Conservation (phyloP, 2,797 vertebrate species). For the Brachymystax lenok region DNA sequence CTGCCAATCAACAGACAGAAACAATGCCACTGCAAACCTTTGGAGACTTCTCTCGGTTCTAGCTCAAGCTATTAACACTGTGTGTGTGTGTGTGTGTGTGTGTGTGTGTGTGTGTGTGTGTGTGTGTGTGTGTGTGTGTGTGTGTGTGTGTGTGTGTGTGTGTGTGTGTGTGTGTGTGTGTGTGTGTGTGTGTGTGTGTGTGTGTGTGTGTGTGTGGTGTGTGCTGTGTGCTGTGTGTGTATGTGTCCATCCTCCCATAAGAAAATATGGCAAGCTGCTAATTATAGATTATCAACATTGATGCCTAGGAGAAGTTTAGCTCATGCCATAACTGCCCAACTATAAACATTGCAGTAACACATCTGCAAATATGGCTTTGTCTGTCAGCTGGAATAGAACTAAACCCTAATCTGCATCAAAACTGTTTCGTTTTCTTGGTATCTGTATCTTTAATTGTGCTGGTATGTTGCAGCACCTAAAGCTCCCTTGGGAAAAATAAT, state of each 20-base stretch:
- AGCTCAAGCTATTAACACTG: background rate
- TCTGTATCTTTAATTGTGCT: too few relatives aligned
- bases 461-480: too few relatives aligned
- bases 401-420: too few relatives aligned
- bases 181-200: background rate
- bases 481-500: too few relatives aligned
- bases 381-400: too few relatives aligned
- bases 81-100: background rate
- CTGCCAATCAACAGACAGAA: conserved; percentile 8
- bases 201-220: background rate
- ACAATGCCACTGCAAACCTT: background rate
- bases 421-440: too few relatives aligned
- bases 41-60: conserved; percentile 3
- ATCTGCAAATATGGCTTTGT: background rate
- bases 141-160: background rate
- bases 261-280: background rate
- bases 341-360: background rate
- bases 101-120: background rate
- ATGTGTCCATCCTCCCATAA: background rate
- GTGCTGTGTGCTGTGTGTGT: background rate
- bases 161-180: background rate
- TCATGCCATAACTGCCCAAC: background rate
- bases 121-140: too few relatives aligned
- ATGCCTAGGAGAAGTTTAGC: background rate
- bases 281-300: background rate